phyloP scores from a whole-genome alignment of 2,888 invertebrate genomes.

The Rapana venosa region DNA sequence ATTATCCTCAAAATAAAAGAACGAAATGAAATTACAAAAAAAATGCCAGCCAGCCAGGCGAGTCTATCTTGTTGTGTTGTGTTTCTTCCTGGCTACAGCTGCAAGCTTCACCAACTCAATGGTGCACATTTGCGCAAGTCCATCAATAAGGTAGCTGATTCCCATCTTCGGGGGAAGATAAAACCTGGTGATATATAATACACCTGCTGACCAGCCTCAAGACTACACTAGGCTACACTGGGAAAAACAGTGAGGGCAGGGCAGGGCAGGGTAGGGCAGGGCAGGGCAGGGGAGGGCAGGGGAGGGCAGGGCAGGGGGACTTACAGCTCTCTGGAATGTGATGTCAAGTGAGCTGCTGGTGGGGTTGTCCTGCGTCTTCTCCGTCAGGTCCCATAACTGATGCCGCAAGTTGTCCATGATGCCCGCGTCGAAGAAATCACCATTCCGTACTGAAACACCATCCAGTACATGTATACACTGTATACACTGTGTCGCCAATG shows the following conservation, averaged over 20 bases:
- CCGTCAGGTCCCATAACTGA: constrained; percentile 83
- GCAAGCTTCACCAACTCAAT: too few species aligned
- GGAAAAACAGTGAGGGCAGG: background rate
- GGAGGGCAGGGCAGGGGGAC: constrained; percentile 50
- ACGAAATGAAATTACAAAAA: too few species aligned
- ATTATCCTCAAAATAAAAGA: too few species aligned
- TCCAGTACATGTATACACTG: background rate
- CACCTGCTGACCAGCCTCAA: too few species aligned
- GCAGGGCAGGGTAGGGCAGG: background rate
- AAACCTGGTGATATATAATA: too few species aligned
- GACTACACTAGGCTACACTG: too few species aligned
- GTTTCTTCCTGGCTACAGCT: too few species aligned
- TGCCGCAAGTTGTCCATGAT: constrained; percentile 95
- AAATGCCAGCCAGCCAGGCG: too few species aligned
- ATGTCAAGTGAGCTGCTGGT: constrained; percentile 71
- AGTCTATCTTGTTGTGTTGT: too few species aligned
- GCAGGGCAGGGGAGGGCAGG: background rate
- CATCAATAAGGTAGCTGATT: too few species aligned
- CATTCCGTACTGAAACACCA: constrained; percentile 88
- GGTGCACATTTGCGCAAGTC: too few species aligned
- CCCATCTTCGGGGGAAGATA: too few species aligned
- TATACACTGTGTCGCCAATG: background rate
- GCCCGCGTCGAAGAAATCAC: constrained; percentile 94
- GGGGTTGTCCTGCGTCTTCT: constrained; percentile 72
- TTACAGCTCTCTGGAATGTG: constrained; percentile 78